These are phyloP conservation scores for Beroe forskalii DNA, from an alignment of 37 sponge, comb jelly and placozoan species.

Conservation along the genomic window DNA sequence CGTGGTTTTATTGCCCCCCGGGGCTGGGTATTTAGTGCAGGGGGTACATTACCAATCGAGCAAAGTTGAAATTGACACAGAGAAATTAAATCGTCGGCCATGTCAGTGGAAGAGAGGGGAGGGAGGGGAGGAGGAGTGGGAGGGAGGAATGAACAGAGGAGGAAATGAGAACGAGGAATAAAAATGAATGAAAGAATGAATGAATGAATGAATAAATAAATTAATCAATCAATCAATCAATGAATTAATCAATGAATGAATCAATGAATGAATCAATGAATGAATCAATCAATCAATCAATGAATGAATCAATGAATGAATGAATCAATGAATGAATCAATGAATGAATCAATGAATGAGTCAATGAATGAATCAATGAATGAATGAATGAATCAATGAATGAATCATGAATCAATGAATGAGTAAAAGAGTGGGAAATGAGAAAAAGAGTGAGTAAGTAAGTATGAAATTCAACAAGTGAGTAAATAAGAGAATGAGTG, in stretches of 20 bases:
- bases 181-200: too few species aligned
- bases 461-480: neutral
- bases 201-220: too few species aligned
- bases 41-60: constrained; percentile 6
- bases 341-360: neutral
- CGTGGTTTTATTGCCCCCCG: neutral
- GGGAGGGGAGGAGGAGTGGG: too few species aligned
- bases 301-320: too few species aligned
- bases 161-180: too few species aligned
- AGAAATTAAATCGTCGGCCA: neutral
- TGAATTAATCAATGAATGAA: too few species aligned
- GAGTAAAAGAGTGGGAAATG: neutral
- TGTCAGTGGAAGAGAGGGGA: too few species aligned
- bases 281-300: too few species aligned
- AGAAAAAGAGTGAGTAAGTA: neutral
- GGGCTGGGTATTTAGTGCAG: neutral
- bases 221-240: too few species aligned
- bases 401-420: neutral
- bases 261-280: too few species aligned
- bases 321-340: too few species aligned
- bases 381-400: neutral
- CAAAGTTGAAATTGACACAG: constrained; percentile 1
- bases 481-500: too few species aligned
- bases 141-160: neutral
- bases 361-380: neutral